These are phyloP conservation scores for Cryptoblepharus egeriae DNA, from an alignment of 2,797 vertebrate species.

Conservation along the genomic window DNA sequence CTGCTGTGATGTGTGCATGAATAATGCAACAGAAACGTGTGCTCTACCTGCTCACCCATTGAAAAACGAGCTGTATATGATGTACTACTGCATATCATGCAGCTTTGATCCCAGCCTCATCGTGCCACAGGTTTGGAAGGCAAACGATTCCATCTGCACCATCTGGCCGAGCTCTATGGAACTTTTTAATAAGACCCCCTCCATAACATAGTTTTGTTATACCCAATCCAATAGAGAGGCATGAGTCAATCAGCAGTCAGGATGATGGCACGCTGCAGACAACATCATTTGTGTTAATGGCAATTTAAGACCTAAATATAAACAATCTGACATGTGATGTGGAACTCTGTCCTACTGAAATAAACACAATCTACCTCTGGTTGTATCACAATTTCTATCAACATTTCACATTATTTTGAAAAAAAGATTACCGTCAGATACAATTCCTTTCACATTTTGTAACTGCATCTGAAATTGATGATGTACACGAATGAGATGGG, in stretches of 20 bases:
- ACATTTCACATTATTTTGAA: not conserved
- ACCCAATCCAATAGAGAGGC: not conserved
- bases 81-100: not conserved
- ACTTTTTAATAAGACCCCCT: slow-evolving; percentile 5
- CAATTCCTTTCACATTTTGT: not conserved
- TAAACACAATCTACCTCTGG: not conserved
- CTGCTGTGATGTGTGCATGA: slow-evolving; percentile 3
- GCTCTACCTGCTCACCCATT: slow-evolving; percentile 1
- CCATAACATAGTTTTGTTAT: not conserved
- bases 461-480: not conserved
- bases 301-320: not conserved
- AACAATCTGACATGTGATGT: not conserved
- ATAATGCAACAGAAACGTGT: not conserved
- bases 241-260: not conserved
- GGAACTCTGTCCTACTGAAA: too few species aligned
- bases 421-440: not conserved
- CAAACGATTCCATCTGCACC: not conserved
- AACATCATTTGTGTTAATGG: not conserved
- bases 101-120: not conserved
- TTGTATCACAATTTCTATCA: not conserved
- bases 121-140: slow-evolving; percentile 2
- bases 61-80: not conserved
- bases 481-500: not conserved
- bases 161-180: not conserved
- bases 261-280: not conserved